phyloP scores from a whole-genome alignment of 2,797 vertebrate genomes.

The Hozukius guyotensis region DNA sequence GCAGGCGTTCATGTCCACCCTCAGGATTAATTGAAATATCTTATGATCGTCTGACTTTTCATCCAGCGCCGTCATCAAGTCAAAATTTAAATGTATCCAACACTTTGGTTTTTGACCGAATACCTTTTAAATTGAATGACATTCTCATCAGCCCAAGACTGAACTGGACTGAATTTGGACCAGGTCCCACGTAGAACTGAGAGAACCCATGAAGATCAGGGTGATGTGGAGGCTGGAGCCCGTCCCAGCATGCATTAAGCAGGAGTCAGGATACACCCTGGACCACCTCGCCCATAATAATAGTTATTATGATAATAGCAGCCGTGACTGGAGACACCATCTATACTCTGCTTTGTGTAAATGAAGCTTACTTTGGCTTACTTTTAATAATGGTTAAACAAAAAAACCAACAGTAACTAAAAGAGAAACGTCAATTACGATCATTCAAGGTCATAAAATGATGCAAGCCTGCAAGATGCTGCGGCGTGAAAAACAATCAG shows the following conservation, averaged over 20 bases:
- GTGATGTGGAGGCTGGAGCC: not conserved
- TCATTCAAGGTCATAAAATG: not conserved
- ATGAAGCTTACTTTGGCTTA: not conserved
- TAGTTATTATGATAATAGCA: not conserved
- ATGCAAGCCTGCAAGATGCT: not conserved
- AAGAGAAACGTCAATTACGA: not conserved
- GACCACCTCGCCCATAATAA: not conserved
- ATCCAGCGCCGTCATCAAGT: not conserved
- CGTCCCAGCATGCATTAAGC: not conserved
- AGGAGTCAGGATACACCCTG: not conserved
- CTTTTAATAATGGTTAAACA: not conserved
- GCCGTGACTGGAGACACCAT: not conserved
- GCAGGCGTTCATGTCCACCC: not conserved
- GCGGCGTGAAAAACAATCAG: not conserved
- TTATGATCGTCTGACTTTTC: not conserved
- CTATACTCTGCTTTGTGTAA: not conserved
- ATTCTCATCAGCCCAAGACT: not conserved
- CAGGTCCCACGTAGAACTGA: not conserved
- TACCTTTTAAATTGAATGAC: not conserved
- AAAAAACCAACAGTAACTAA: not conserved
- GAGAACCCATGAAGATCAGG: not conserved
- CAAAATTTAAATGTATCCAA: not conserved
- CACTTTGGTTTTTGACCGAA: no score
- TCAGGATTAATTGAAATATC: not conserved
- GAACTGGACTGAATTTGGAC: not conserved